These are phyloP conservation scores for Teleiodes luculella DNA, from an alignment of 2,888 invertebrate genomes.

Conservation along the genomic window DNA sequence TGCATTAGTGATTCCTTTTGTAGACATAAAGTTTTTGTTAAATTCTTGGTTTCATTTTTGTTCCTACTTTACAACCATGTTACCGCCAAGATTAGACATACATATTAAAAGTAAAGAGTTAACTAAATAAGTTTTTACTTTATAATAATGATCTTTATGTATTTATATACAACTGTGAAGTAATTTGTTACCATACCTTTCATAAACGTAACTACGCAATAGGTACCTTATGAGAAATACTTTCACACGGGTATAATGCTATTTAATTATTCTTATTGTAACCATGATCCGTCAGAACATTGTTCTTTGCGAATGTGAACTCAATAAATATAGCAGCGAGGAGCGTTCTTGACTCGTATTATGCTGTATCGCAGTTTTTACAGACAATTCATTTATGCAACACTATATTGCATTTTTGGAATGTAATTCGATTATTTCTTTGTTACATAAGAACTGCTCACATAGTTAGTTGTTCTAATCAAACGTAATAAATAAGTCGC, in stretches of 20 bases:
- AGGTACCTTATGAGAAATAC: neutral
- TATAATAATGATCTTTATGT: no score
- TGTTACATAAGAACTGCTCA: no score
- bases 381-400: neutral
- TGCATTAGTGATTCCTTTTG: neutral
- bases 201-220: neutral
- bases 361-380: conserved; percentile 3
- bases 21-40: no score
- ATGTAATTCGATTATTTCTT: neutral
- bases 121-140: no score
- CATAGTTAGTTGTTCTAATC: no score
- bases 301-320: neutral
- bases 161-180: no score
- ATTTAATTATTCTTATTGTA: neutral
- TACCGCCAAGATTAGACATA: no score
- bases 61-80: no score
- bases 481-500: no score
- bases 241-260: neutral
- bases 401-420: neutral
- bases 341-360: conserved; percentile 7
- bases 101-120: no score
- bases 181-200: no score
- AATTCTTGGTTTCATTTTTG: no score
- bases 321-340: neutral
- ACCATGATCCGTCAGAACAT: neutral